Evolutionary conservation across 2,888 invertebrate genomes (phyloP).

Genomic region (Cataglyphis rosenhaueri): DNA sequence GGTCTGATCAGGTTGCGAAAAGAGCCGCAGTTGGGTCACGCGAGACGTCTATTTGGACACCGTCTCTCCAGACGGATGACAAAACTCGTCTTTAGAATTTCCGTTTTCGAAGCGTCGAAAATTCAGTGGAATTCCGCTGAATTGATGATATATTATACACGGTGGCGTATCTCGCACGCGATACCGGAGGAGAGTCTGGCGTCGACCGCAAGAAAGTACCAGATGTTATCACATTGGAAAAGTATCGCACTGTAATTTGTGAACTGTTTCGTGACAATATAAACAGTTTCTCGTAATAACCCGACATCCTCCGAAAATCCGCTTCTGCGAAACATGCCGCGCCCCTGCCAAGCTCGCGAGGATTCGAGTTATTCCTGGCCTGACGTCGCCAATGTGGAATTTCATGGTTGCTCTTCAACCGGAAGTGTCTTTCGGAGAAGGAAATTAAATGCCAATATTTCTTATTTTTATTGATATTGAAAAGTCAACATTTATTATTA

Average conservation of each 20-base stretch:
- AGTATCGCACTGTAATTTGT: slow-evolving; percentile 38
- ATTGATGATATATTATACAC: neutral
- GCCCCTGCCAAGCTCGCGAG: neutral
- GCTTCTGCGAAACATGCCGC: slow-evolving; percentile 17
- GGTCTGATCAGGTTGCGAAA: slow-evolving; percentile 22
- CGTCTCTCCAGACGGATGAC: slow-evolving; percentile 55
- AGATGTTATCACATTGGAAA: slow-evolving; percentile 46
- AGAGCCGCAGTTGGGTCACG: slow-evolving; percentile 53
- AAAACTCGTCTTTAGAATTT: slow-evolving; percentile 56
- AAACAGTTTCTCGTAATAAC: slow-evolving; percentile 32
- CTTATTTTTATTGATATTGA: neutral
- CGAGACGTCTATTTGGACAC: slow-evolving; percentile 50
- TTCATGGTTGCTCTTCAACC: neutral
- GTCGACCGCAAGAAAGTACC: slow-evolving; percentile 40
- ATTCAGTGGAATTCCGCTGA: slow-evolving; percentile 14
- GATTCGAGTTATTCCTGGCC: slow-evolving; percentile 1
- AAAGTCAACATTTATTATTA: neutral
- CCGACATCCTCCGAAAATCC: slow-evolving; percentile 24
- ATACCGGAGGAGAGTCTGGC: slow-evolving; percentile 6
- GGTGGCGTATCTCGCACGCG: slow-evolving; percentile 54
- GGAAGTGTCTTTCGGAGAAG: slow-evolving; percentile 8
- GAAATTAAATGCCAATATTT: neutral
- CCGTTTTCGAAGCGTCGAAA: neutral
- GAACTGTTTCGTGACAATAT: slow-evolving; percentile 21
- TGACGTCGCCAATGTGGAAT: slow-evolving; percentile 10